A percentile compares a stretch with the other conserved stretches of the same genome.
phyloP scores from a whole-genome alignment of 1,140 invertebrate genomes.

The Aporrectodea caliginosa region DNA sequence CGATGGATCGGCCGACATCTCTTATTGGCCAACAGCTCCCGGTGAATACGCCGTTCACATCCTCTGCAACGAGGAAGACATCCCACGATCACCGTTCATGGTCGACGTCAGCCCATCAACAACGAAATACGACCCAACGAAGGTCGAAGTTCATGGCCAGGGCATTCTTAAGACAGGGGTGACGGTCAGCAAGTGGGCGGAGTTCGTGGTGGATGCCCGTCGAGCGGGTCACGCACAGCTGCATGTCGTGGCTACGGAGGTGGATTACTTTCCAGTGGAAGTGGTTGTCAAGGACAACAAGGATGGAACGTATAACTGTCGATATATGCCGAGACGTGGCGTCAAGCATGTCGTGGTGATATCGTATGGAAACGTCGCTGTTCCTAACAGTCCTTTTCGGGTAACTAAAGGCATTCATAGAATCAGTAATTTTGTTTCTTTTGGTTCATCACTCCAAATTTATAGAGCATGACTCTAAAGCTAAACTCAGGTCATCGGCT shows the following conservation, averaged over 20 bases:
- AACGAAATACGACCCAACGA: conserved; percentile 70
- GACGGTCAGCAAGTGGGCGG: background rate
- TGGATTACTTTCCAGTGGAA: conserved; percentile 62
- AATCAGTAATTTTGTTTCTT: background rate
- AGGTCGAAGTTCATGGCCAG: background rate
- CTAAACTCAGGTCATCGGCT: too few relatives aligned
- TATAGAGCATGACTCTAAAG: too few relatives aligned
- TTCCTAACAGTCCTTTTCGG: background rate
- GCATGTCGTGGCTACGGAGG: conserved; percentile 60
- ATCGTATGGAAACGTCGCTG: background rate
- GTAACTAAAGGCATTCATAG: too few relatives aligned
- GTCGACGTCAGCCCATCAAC: conserved; percentile 58
- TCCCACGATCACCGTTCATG: conserved; percentile 57
- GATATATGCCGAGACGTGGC: background rate
- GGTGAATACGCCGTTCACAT: conserved; percentile 89
- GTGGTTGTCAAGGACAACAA: conserved; percentile 67
- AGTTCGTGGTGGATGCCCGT: background rate
- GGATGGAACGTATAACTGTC: conserved; percentile 62
- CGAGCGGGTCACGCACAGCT: conserved; percentile 61
- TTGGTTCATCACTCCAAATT: too few relatives aligned
- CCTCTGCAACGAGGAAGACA: conserved; percentile 66
- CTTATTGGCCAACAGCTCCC: conserved; percentile 74
- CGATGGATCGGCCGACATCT: conserved; percentile 79
- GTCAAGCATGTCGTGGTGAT: background rate
- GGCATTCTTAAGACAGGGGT: background rate